These are phyloP conservation scores for Bombus vancouverensis DNA, from an alignment of 1,140 invertebrate species.

Conservation along the genomic window DNA sequence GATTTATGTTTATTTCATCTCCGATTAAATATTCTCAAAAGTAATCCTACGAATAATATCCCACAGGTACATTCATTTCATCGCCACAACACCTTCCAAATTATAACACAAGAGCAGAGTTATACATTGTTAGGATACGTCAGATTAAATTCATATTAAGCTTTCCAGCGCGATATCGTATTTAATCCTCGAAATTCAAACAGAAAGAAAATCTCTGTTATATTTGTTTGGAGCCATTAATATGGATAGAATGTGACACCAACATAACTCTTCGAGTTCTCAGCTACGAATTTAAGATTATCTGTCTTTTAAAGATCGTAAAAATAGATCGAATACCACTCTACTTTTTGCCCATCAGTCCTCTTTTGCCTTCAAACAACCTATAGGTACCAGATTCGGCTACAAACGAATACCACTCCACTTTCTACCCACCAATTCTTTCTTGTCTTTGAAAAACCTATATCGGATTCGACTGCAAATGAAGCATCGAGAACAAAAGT, in stretches of 20 bases:
- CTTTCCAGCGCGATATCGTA: not conserved
- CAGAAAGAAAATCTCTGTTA: not conserved
- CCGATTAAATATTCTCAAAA: not conserved
- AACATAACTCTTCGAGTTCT: not conserved
- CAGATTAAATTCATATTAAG: not conserved
- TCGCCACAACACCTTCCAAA: not conserved
- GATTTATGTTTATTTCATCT: slow-evolving; percentile 13
- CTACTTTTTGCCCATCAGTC: too few species aligned
- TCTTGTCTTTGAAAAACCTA: too few species aligned
- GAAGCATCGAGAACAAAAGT: too few species aligned
- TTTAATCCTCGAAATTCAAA: not conserved
- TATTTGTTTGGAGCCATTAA: not conserved
- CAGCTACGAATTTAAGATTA: not conserved
- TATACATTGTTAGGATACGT: not conserved
- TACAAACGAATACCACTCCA: too few species aligned
- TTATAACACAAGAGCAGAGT: not conserved
- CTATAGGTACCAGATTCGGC: too few species aligned
- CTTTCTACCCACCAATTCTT: too few species aligned
- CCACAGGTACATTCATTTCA: not conserved
- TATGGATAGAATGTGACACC: not conserved
- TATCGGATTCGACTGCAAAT: too few species aligned
- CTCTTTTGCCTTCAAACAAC: too few species aligned
- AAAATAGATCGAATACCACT: not conserved
- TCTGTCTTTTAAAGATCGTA: not conserved
- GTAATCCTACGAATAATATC: not conserved